Percentiles rank a stretch among this genome's conserved stretches.
Evolutionary conservation across 2,888 invertebrate genomes (phyloP).

Genomic region (Oasisia sp.): DNA sequence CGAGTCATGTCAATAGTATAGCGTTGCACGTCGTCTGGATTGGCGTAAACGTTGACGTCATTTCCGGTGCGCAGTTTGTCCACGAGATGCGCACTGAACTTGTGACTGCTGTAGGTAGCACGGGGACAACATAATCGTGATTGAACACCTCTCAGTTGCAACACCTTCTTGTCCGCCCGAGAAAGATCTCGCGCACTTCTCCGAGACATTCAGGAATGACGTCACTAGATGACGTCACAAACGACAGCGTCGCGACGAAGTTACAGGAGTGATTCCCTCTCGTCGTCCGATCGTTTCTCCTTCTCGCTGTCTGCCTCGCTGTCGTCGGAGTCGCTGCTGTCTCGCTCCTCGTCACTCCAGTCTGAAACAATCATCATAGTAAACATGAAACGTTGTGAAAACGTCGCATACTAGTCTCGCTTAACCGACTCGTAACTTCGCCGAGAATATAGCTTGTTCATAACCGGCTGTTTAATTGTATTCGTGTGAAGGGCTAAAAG

Average conservation of each 20-base stretch:
- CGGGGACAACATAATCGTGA: not conserved
- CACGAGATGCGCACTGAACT: not conserved
- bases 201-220: not conserved
- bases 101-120: not conserved
- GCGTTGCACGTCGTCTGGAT: not conserved
- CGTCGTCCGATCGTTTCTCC: not conserved
- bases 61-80: not conserved
- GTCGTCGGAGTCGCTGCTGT: not conserved
- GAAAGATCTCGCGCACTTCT: not conserved
- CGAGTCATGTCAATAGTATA: not conserved
- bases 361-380: constrained; percentile 5
- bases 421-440: too few relatives aligned
- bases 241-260: not conserved
- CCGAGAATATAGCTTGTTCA: too few relatives aligned
- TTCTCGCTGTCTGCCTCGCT: not conserved
- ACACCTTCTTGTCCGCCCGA: not conserved
- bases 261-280: not conserved
- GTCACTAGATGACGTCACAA: not conserved
- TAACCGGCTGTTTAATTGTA: too few relatives aligned
- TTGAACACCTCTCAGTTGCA: not conserved
- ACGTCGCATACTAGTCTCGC: too few relatives aligned
- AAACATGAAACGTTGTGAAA: too few relatives aligned
- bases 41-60: not conserved
- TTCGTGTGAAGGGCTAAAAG: too few relatives aligned
- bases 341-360: not conserved